Evolutionary conservation across 1,140 invertebrate species (phyloP), one percentile per base, ranked within the genome.

Genomic region (Euglossa dilemma): DNA sequence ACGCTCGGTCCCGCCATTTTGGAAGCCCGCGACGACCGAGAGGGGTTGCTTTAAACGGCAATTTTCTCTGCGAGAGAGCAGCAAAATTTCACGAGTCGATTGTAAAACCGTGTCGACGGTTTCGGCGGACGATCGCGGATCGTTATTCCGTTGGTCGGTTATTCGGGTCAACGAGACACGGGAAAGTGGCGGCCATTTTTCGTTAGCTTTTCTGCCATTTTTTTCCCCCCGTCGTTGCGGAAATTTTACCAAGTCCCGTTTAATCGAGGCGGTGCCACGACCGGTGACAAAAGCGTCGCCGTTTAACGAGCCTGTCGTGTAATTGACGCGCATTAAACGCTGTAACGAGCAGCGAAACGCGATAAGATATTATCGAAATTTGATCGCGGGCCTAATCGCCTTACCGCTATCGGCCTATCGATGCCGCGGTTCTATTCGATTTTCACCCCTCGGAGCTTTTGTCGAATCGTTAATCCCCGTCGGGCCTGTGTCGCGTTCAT

Each of bases 361-460:
- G 73, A 67, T 76, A 82, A 82, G 73, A 82, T 66, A 76, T 82
- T 82, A 76, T 67, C 45, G 63, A 82, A 82, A 82, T 75, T 82
- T 67, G 54, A 82, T 76, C 52, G 54, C 20, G 9, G 28, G 54
- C 23, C 63, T 76, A 75, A 82, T 82, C 80, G 73, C 72, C 28
- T 61, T 18, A 25, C 16, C 56, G 66, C 25, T 36, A 72, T 52
- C 77, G 56, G 11, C 43, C 45, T 54, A 74, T 54, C 75, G 61
- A 2, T 11, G 7, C 14, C 25, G 4, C 52, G 23, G 11, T 67
- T 59, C 64, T 12, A 67, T 50, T 56, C 52, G 63, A 82, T 82
- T 59, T 76, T n/a, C 52, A 20, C 0, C 20, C 0, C 7, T 36
- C 36, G 36, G 16, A 9, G 18, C 50, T 54, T 64, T 57, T 64